Evolutionary conservation across 2,888 invertebrate species (phyloP), one percentile per base, ranked within the genome.

Genomic region (Eristalis tenax): DNA sequence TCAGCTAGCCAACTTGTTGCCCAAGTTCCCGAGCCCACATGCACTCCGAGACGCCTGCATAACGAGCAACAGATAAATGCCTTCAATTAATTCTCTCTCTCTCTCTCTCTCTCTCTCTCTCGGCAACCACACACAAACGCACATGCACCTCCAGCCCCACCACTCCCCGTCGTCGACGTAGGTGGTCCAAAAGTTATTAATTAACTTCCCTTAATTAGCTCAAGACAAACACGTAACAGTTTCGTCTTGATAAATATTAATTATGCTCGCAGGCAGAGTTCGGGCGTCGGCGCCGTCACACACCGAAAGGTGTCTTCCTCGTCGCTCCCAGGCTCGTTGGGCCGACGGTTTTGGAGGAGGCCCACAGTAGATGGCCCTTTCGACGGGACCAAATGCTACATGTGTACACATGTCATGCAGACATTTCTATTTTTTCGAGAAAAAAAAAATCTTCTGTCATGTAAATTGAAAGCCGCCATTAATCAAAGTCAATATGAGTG

Each of bases 401-500:
- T 86, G 68, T 76, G 61, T 80, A 74, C 69, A 74, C 78, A 77
- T 74, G 74, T 82, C 85, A 82, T 64, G 40, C 77, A 78, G 82
- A 74, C 77, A 43, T 77, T 57, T 86, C 77, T 78, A 76, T 81
- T 81, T 71, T 63, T 63, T 75, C 40, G 43, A 64, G 56, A n/a
- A 69, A 69, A 77, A 69, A 69, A 77, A 75, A 77, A 50, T 80
- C 64, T 43, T 38, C 69, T 86, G 85, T 74, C 85, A 73, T 82
- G 85, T 86, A 78, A 86, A 82, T 82, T 77, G 82, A 86, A 82
- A 77, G 77, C 71, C 82, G 68, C 77, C 82, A 86, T 86, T 86
- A 86, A 86, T 86, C 85, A 86, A 78, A 82, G 85, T 86, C 85
- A 82, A 77, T 86, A 77, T 86, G 85, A 85, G 77, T 77, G 76